Percentiles rank a stretch among this genome's conserved stretches.
phyloP scores from a whole-genome alignment of 1,140 invertebrate species.

The Drosophila lacertosa region DNA sequence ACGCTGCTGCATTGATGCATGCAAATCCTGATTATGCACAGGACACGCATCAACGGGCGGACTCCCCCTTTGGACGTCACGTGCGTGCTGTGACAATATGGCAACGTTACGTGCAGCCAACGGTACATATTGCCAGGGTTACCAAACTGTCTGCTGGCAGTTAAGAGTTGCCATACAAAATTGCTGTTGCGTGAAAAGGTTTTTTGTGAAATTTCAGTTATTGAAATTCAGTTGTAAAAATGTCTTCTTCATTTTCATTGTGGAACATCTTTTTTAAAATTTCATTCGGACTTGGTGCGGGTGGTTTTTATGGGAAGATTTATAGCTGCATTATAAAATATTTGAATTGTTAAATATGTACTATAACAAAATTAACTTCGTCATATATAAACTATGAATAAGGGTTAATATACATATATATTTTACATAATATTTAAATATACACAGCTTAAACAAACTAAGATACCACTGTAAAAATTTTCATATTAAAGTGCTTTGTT shows the following conservation, averaged over 20 bases:
- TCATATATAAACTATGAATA: too few relatives aligned
- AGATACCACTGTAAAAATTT: too few relatives aligned
- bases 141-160: constrained; percentile 38
- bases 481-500: too few relatives aligned
- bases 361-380: too few relatives aligned
- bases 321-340: too few relatives aligned
- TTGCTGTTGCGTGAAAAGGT: constrained; percentile 9
- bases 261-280: neutral
- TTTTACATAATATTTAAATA: too few relatives aligned
- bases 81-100: constrained; percentile 69
- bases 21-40: constrained; percentile 75
- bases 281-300: too few relatives aligned
- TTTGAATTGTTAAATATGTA: too few relatives aligned
- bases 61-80: constrained; percentile 42
- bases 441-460: too few relatives aligned
- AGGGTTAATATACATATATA: too few relatives aligned
- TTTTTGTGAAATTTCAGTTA: constrained; percentile 5
- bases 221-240: neutral
- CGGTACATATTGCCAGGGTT: constrained; percentile 60
- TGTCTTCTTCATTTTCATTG: neutral
- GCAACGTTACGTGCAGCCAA: constrained; percentile 44
- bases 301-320: too few relatives aligned
- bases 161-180: neutral
- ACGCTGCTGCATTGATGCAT: constrained; percentile 67
- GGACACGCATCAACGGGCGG: constrained; percentile 68